These are phyloP conservation scores for Pelecanus crispus DNA, from an alignment of 2,113 vertebrate genomes.

Conservation along the genomic window DNA sequence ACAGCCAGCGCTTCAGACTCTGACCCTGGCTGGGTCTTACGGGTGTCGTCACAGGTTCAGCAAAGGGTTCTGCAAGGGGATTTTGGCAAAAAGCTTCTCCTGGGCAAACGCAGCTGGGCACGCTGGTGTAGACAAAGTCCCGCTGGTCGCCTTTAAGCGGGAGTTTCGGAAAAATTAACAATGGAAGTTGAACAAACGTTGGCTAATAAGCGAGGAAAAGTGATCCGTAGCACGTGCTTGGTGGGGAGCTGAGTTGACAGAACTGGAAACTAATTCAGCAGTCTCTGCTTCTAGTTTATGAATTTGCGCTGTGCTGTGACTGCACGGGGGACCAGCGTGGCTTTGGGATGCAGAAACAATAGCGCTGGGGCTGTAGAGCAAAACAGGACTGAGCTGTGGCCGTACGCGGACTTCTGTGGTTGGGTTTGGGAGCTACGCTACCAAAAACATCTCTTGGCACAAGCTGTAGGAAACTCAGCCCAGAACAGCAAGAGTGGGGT, in stretches of 20 bases:
- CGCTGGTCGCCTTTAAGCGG: rapidly evolving
- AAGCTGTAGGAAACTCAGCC: neutral
- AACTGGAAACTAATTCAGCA: neutral
- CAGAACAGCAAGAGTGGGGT: neutral
- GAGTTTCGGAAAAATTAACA: neutral
- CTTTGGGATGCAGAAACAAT: neutral
- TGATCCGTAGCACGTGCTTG: rapidly evolving
- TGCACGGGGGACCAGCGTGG: rapidly evolving
- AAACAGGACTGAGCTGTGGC: neutral
- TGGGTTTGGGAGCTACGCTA: neutral
- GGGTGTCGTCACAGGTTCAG: neutral
- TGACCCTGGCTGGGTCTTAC: neutral
- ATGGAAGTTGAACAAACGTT: neutral
- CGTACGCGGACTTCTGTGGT: neutral
- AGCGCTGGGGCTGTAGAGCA: neutral
- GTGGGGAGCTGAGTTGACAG: neutral
- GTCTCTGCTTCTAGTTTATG: neutral
- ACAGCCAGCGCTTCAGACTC: rapidly evolving
- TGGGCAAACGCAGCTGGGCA: rapidly evolving
- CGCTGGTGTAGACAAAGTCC: rapidly evolving
- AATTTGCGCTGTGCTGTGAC: neutral
- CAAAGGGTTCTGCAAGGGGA: neutral
- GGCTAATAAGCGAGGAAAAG: neutral
- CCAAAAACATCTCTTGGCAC: neutral
- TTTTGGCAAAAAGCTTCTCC: neutral